Evolutionary conservation across 2,113 vertebrate genomes (phyloP).

Genomic region (Strix aluco): DNA sequence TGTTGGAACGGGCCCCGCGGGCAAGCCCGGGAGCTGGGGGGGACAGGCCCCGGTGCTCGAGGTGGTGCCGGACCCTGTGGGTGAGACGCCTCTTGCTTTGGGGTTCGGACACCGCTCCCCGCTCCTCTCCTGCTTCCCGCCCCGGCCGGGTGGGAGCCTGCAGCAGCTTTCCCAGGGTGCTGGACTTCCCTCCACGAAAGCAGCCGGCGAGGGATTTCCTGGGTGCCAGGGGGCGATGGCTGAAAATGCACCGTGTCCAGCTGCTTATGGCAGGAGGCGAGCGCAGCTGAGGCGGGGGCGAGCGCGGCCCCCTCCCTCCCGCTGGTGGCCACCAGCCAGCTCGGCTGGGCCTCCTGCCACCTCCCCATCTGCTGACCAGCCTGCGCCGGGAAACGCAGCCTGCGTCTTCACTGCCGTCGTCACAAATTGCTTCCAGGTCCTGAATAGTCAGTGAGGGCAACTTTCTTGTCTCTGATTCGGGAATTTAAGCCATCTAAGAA

Average conservation of each 20-base stretch:
- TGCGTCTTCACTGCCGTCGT: neutral
- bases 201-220: neutral
- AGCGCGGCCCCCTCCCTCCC: neutral
- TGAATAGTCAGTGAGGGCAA: neutral
- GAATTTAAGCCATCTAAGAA: neutral
- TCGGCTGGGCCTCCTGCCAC: neutral
- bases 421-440: neutral
- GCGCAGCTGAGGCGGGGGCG: neutral
- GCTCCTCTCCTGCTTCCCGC: no score
- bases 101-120: neutral
- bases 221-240: fast-evolving
- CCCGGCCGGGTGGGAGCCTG: fast-evolving
- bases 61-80: neutral
- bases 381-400: fast-evolving
- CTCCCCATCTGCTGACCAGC: neutral
- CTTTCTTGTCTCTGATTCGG: neutral
- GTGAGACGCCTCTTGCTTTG: neutral
- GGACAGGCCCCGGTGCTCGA: fast-evolving
- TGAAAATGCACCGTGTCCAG: neutral
- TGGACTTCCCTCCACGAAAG: neutral
- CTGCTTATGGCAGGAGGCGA: neutral
- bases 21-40: neutral
- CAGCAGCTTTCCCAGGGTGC: neutral
- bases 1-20: neutral
- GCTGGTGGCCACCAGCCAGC: neutral